These are phyloP conservation scores for Botrylloides violaceus DNA, from an alignment of 23 tunicate genomes.

Conservation along the genomic window DNA sequence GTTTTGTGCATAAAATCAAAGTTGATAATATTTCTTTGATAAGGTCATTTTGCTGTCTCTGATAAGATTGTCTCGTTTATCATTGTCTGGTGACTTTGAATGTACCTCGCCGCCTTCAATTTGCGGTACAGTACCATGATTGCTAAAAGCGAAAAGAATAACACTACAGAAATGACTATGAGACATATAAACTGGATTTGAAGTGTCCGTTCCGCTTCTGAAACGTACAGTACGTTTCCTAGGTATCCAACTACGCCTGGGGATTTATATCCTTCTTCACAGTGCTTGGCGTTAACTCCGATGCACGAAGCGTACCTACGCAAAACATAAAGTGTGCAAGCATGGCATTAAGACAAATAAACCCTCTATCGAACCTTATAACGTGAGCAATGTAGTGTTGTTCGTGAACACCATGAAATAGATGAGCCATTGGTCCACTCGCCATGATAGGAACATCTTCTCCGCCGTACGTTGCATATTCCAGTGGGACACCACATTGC, in stretches of 20 bases:
- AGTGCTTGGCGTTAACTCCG: neutral
- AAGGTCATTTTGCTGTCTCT: too few relatives aligned
- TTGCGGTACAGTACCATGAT: neutral
- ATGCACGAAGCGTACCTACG: neutral
- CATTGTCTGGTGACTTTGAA: too few relatives aligned
- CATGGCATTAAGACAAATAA: too few relatives aligned
- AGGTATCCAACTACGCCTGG: neutral
- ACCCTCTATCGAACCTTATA: constrained; percentile 78
- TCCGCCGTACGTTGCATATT: constrained; percentile 82
- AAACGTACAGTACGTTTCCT: neutral
- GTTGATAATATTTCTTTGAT: too few relatives aligned
- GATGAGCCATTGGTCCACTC: constrained; percentile 85
- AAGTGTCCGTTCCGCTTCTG: neutral
- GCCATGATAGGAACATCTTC: constrained; percentile 85
- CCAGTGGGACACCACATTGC: constrained; percentile 62
- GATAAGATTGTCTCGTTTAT: too few relatives aligned
- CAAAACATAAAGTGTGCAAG: too few relatives aligned
- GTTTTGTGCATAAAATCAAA: too few relatives aligned
- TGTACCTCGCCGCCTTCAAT: neutral
- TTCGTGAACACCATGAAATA: constrained; percentile 81
- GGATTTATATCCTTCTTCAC: neutral
- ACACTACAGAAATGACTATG: neutral
- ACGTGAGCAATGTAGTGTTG: constrained; percentile 88
- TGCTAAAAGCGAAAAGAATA: neutral
- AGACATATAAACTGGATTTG: constrained; percentile 2